Conservation (phyloP, 2,113 vertebrate genomes). For the Electrona antarctica region DNA sequence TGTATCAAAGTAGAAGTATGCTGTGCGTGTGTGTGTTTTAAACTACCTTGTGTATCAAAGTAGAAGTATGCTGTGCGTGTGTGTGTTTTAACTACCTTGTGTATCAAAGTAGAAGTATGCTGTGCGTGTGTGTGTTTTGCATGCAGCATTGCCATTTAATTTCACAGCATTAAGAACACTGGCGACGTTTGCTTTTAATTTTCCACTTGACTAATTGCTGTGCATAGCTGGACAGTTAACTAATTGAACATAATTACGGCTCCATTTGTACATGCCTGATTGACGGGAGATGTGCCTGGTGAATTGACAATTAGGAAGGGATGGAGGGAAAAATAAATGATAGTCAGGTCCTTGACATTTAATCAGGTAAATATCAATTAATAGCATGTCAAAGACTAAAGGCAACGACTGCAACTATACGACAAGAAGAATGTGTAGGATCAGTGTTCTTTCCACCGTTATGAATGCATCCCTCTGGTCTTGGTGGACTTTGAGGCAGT, state of each 20-base stretch:
- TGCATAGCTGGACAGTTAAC: constrained; percentile 56
- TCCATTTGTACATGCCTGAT: constrained; percentile 60
- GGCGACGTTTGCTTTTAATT: constrained; percentile 65
- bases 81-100: no score
- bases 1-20: no score
- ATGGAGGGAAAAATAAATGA: constrained; percentile 18
- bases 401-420: no score
- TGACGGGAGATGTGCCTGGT: constrained; percentile 64
- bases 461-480: neutral
- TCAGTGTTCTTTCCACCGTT: neutral
- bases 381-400: constrained; percentile 9
- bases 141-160: no score
- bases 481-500: neutral
- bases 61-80: no score
- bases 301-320: constrained; percentile 64
- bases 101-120: no score
- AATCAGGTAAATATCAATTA: constrained; percentile 49
- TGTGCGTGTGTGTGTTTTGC: no score
- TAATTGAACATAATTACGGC: constrained; percentile 70
- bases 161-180: constrained; percentile 46
- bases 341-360: constrained; percentile 39
- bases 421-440: no score
- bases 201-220: constrained; percentile 57
- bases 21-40: no score
- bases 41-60: no score